Evolutionary conservation across 1,140 invertebrate genomes (phyloP), one percentile per base, ranked within the genome.

Genomic region (Pseudomyrmex sp.): DNA sequence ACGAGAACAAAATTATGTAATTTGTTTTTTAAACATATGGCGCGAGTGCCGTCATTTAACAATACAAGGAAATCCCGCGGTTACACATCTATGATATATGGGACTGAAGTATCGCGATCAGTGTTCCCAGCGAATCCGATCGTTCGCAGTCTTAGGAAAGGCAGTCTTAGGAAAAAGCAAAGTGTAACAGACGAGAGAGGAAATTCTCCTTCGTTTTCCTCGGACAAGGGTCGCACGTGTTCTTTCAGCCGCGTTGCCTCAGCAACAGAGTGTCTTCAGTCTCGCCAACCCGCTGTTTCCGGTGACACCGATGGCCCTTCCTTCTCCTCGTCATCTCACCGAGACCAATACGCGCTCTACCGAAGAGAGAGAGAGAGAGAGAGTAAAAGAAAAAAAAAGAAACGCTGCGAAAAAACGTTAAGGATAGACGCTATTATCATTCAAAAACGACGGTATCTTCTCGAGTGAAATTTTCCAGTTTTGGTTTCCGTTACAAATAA

Each of bases 191-290:
- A 82, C 48, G 80, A 26, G 13, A 54, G 54, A 83, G 68, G 54
- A 75, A 82, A 73, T 26, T 72, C 76, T 84, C 58, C 15, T 82
- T 74, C 72, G 61, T 61, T 84, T 52, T 62, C 35, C 44, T 65
- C 68, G 66, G n/a, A 62, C 58, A 48, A 73, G 82, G 56, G 65
- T 15, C 50, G 82, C 87, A 83, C 85, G 86, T 85, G 85, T 91
- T 90, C 90, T 90, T 90, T 91, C 85, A 82, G 85, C 83, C 69
- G 86, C 72, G 90, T 92, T 91, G 90, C 91, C 91, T 89, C 90
- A 92, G 91, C 90, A 92, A 92, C 91, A 91, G 90, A 91, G 90
- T 89, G 91, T 86, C 89, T 91, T 92, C 89, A 88, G 87, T 91
- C 89, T 91, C 86, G 88, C 88, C 91, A 90, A 90, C 90, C 89